Evolutionary conservation across 2,113 vertebrate species (phyloP).

Genomic region (Ictalurus punctatus): DNA sequence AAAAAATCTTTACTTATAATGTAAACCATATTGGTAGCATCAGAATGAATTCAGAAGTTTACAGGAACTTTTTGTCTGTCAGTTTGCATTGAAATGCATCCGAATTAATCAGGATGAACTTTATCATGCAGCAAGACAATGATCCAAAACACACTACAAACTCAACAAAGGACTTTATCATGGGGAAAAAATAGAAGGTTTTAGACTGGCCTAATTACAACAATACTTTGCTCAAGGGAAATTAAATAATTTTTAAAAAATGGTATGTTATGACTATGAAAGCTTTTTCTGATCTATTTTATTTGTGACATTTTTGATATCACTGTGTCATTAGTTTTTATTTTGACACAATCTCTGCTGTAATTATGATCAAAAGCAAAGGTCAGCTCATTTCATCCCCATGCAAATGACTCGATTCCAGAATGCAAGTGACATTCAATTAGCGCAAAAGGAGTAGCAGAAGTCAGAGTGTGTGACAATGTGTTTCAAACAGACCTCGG

Average conservation of each 20-base stretch:
- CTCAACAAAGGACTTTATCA: no score
- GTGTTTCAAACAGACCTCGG: neutral
- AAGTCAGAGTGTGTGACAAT: conserved; percentile 21
- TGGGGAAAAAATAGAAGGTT: no score
- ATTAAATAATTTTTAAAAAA: neutral
- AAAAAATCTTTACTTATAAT: no score
- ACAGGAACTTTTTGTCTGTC: no score
- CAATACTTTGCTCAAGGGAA: neutral
- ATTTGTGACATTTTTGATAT: conserved; percentile 74
- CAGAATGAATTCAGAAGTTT: no score
- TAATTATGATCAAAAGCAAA: conserved; percentile 89
- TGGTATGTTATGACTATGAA: no score
- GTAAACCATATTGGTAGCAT: no score
- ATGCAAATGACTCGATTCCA: conserved; percentile 85
- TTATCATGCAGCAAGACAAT: no score
- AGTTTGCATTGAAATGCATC: no score
- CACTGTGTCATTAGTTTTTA: conserved; percentile 58
- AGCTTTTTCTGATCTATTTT: neutral
- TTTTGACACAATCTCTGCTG: conserved; percentile 66
- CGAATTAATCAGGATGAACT: no score
- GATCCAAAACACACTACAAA: no score
- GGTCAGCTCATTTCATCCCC: conserved; percentile 79
- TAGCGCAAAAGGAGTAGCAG: conserved; percentile 54
- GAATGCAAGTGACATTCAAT: conserved; percentile 78
- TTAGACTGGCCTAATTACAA: neutral